Percentiles rank a stretch among this genome's conserved stretches.
Conservation (phyloP, 2,113 vertebrate genomes). For the Mesembrinibis cayennensis region DNA sequence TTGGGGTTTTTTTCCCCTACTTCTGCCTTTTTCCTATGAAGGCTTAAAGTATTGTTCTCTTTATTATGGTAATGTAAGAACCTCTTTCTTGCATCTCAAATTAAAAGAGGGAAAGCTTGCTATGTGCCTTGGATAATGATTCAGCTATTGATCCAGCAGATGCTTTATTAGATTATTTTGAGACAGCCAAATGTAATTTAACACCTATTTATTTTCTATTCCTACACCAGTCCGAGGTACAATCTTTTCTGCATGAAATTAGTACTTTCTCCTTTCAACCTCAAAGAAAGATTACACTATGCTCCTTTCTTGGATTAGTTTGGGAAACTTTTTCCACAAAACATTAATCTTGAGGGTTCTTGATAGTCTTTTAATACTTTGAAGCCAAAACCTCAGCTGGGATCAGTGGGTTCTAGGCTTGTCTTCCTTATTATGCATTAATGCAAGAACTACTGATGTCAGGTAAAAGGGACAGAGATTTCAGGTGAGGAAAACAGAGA, state of each 20-base stretch:
- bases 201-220: conserved; percentile 48
- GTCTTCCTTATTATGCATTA: background rate
- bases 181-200: conserved; percentile 22
- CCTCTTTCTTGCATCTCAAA: conserved; percentile 14
- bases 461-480: background rate
- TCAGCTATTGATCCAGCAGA: conserved; percentile 41
- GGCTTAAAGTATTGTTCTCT: background rate
- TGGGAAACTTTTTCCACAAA: background rate
- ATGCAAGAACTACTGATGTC: background rate
- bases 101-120: background rate
- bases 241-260: conserved; percentile 22
- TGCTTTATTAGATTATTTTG: conserved; percentile 52
- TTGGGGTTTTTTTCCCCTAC: background rate
- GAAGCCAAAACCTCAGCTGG: background rate
- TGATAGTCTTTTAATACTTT: background rate
- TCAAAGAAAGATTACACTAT: background rate
- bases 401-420: background rate
- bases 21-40: background rate
- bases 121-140: conserved; percentile 12
- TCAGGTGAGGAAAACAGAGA: background rate
- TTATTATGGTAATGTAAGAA: background rate
- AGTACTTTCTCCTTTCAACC: conserved; percentile 29
- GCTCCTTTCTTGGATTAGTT: background rate
- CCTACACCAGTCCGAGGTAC: background rate
- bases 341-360: background rate